Percentiles rank a stretch among this genome's conserved stretches.
Evolutionary conservation across 37 sponge, comb jelly and placozoan species (phyloP).

Genomic region (Cliona cf. orientalis): DNA sequence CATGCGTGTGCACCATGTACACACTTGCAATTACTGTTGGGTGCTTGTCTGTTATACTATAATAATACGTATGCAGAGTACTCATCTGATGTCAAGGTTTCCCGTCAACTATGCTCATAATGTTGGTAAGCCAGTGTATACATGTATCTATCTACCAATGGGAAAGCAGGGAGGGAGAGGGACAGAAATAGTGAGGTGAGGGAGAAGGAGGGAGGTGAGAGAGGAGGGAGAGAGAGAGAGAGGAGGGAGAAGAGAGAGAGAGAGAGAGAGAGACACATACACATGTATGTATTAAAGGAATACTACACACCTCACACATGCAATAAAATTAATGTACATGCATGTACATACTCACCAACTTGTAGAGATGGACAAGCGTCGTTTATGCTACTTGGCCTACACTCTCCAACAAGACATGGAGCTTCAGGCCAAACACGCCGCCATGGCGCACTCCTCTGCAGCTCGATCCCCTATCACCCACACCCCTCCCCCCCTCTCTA

Average conservation of each 20-base stretch:
- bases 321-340: too few relatives aligned
- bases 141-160: neutral
- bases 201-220: too few relatives aligned
- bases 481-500: neutral
- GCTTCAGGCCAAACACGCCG: neutral
- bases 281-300: too few relatives aligned
- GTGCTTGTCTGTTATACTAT: neutral
- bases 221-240: too few relatives aligned
- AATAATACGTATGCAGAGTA: slow-evolving; percentile 22
- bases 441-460: neutral
- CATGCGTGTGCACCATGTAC: neutral
- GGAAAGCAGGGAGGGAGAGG: too few relatives aligned
- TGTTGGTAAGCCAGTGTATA: slow-evolving; percentile 22
- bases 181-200: too few relatives aligned
- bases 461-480: neutral
- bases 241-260: too few relatives aligned
- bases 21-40: neutral
- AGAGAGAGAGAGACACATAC: too few relatives aligned
- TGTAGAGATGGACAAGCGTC: slow-evolving; percentile 36
- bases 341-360: neutral
- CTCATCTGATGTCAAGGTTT: slow-evolving; percentile 45
- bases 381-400: slow-evolving; percentile 30
- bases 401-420: slow-evolving; percentile 41
- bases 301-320: too few relatives aligned
- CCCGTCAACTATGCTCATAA: slow-evolving; percentile 39